phyloP scores from a whole-genome alignment of 23 tunicate species.

The Styela plicata region DNA sequence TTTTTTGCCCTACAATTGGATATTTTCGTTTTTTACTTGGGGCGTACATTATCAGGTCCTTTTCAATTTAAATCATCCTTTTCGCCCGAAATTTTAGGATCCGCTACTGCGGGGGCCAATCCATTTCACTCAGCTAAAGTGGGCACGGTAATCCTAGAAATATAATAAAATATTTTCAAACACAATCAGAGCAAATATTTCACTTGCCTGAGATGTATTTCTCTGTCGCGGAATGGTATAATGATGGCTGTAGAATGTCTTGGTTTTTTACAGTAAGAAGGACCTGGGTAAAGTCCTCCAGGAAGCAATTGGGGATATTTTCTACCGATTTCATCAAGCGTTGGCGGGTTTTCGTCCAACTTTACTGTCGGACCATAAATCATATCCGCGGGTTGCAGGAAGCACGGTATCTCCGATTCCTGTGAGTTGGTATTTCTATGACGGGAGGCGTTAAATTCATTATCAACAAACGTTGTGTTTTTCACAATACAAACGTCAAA shows the following conservation, averaged over 20 bases:
- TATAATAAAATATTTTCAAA: too few species aligned
- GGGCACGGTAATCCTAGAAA: too few species aligned
- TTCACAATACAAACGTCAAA: neutral
- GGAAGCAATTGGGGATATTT: conserved; percentile 27
- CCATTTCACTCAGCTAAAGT: too few species aligned
- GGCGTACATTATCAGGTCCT: too few species aligned
- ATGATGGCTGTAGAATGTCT: conserved; percentile 59
- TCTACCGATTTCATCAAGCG: conserved; percentile 36
- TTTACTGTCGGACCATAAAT: neutral
- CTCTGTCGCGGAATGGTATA: conserved; percentile 66
- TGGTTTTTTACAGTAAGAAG: conserved; percentile 44
- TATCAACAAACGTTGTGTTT: neutral
- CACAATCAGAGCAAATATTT: too few species aligned
- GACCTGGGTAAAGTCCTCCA: conserved; percentile 65
- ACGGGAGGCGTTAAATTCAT: too few species aligned
- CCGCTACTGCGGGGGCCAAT: too few species aligned
- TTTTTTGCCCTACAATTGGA: too few species aligned
- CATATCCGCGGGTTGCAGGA: neutral
- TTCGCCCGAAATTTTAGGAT: too few species aligned
- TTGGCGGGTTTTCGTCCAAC: conserved; percentile 28
- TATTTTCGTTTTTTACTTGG: too few species aligned
- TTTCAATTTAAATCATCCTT: too few species aligned
- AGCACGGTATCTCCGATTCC: neutral
- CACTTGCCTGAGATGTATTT: conserved; percentile 51
- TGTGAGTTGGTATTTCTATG: neutral